A percentile compares a stretch with the other conserved stretches of the same genome.
These are phyloP conservation scores for Thalassarche chlororhynchos DNA, from an alignment of 2,113 vertebrate genomes.

Conservation along the genomic window DNA sequence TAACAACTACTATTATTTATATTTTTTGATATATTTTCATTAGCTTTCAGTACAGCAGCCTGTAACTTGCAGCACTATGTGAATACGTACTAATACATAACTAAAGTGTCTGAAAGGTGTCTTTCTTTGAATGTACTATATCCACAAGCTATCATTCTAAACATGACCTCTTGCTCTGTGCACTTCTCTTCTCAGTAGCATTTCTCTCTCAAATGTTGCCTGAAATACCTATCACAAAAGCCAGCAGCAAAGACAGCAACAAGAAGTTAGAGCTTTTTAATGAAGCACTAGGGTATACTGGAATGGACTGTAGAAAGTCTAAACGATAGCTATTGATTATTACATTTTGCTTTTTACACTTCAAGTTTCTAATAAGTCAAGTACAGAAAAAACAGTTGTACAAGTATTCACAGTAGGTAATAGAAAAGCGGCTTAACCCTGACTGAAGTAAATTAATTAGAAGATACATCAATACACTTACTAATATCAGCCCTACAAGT, in stretches of 20 bases:
- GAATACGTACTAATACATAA: neutral
- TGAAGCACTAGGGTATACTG: neutral
- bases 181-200: neutral
- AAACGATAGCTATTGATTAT: neutral
- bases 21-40: neutral
- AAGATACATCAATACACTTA: neutral
- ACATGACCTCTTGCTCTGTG: neutral
- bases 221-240: neutral
- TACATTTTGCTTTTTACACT: neutral
- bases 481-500: neutral
- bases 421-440: neutral
- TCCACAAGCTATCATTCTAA: neutral
- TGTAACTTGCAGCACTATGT: neutral
- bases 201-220: neutral
- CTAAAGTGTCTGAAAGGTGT: neutral
- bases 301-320: neutral
- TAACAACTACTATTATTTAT: neutral
- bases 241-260: neutral
- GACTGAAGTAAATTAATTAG: neutral
- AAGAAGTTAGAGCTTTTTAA: neutral
- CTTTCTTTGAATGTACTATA: neutral
- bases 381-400: neutral
- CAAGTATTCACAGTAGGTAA: neutral
- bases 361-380: neutral
- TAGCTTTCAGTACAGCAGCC: neutral